Evolutionary conservation across 2,888 invertebrate genomes (phyloP).

Genomic region (Meloe dianella): DNA sequence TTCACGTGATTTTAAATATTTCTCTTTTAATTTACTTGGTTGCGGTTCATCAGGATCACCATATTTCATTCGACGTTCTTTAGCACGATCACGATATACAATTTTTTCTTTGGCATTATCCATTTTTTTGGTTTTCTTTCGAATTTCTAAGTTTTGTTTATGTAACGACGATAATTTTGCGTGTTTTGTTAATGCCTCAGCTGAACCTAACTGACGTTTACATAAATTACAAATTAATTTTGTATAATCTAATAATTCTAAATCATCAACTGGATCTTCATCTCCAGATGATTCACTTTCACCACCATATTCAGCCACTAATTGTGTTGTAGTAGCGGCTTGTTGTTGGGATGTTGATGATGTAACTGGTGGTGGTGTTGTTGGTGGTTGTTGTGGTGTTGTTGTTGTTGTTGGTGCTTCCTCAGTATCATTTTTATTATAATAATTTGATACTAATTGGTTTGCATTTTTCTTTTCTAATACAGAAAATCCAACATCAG

Average conservation of each 20-base stretch:
- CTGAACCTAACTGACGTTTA: conserved; percentile 90
- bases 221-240: conserved; percentile 94
- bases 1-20: conserved; percentile 68
- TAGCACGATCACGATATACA: conserved; percentile 93
- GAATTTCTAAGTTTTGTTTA: conserved; percentile 78
- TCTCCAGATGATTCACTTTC: conserved; percentile 68
- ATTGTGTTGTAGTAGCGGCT: conserved; percentile 55
- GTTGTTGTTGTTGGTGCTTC: conserved; percentile 33
- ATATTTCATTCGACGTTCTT: conserved; percentile 92
- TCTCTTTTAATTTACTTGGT: conserved; percentile 75
- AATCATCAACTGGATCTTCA: conserved; percentile 69
- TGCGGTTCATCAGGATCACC: conserved; percentile 85
- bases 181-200: conserved; percentile 89
- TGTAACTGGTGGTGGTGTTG: conserved; percentile 61
- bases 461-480: conserved; percentile 74
- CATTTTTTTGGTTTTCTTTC: conserved; percentile 47
- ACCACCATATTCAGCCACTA: conserved; percentile 81
- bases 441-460: conserved; percentile 28
- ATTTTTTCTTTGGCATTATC: conserved; percentile 48
- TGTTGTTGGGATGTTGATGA: no score
- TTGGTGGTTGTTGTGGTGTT: neutral
- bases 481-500: conserved; percentile 93
- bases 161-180: conserved; percentile 93
- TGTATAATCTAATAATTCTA: conserved; percentile 83
- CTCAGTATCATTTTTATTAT: conserved; percentile 23